These are phyloP conservation scores for Ennomos erosarius DNA, from an alignment of 2,888 invertebrate species.

Conservation along the genomic window DNA sequence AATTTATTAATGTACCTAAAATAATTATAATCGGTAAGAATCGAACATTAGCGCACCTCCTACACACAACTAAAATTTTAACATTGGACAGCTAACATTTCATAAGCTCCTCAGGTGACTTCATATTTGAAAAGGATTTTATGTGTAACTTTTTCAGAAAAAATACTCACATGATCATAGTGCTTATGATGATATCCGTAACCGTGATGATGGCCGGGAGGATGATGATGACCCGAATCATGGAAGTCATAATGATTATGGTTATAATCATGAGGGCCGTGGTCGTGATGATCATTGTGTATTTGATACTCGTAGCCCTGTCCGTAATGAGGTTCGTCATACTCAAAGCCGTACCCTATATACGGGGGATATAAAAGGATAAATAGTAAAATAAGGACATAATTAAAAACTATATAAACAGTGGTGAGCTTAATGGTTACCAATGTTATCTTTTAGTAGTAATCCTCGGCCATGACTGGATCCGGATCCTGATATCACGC, in stretches of 20 bases:
- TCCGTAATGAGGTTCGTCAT: constrained; percentile 66
- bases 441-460: constrained; percentile 59
- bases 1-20: too few species aligned
- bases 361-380: constrained; percentile 30
- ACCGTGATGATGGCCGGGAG: constrained; percentile 44
- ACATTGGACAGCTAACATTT: too few species aligned
- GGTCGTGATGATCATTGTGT: constrained; percentile 50
- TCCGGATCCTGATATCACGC: constrained; percentile 63
- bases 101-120: too few species aligned
- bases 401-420: not conserved
- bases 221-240: constrained; percentile 46
- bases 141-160: too few species aligned
- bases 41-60: too few species aligned
- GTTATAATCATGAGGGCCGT: constrained; percentile 51
- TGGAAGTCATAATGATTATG: constrained; percentile 45
- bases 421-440: constrained; percentile 16
- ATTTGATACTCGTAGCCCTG: constrained; percentile 62
- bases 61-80: too few species aligned
- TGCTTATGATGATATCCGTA: constrained; percentile 61
- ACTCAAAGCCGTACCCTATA: constrained; percentile 71
- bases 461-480: constrained; percentile 68
- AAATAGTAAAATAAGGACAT: too few species aligned
- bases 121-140: too few species aligned
- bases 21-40: too few species aligned
- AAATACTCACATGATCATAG: constrained; percentile 66